Evolutionary conservation across 2,888 invertebrate species (phyloP).

Genomic region (Cheilosia pagana): DNA sequence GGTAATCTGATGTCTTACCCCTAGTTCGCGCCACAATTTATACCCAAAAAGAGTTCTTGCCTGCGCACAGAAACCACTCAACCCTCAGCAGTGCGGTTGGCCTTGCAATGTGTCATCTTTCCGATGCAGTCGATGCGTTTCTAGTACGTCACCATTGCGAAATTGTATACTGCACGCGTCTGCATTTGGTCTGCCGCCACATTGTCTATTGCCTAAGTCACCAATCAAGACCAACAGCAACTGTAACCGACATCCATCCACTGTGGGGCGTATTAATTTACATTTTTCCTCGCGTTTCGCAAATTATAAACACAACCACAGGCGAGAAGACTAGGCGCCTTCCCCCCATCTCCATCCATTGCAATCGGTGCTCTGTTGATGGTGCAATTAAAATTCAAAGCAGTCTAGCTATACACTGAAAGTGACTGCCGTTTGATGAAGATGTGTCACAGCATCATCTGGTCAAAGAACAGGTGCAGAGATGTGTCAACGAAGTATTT

Average conservation of each 20-base stretch:
- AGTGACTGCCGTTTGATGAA: neutral
- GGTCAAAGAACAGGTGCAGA: neutral
- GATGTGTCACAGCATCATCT: neutral
- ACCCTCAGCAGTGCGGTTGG: neutral
- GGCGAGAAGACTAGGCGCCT: neutral
- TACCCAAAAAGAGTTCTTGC: neutral
- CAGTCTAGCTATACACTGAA: neutral
- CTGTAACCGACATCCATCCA: slow-evolving; percentile 31
- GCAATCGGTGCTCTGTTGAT: neutral
- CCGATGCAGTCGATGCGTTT: neutral
- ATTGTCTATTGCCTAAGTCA: slow-evolving; percentile 15
- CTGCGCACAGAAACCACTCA: neutral
- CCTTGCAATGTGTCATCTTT: neutral
- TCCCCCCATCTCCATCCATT: neutral
- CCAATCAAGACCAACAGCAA: neutral
- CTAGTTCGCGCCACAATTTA: neutral
- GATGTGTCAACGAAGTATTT: neutral
- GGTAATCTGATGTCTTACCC: slow-evolving; percentile 23
- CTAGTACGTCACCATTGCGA: slow-evolving; percentile 1
- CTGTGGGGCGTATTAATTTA: slow-evolving; percentile 52
- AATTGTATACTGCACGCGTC: neutral
- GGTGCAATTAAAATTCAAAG: slow-evolving; percentile 14
- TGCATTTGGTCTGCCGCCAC: neutral
- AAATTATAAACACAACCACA: slow-evolving; percentile 40
- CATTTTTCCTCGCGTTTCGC: slow-evolving; percentile 41